Evolutionary conservation across 1,140 invertebrate genomes (phyloP).

Genomic region (Campoletis sonorensis): DNA sequence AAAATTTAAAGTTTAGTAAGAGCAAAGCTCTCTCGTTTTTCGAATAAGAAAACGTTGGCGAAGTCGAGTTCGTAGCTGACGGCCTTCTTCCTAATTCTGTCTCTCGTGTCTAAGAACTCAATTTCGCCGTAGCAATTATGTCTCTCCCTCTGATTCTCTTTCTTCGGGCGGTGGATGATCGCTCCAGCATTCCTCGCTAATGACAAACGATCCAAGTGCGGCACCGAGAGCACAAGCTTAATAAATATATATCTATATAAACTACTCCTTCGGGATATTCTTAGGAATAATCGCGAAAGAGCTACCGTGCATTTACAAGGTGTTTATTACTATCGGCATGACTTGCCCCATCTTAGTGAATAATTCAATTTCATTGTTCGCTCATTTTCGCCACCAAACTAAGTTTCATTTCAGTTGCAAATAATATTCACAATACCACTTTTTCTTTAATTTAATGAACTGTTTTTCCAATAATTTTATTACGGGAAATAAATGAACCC

Average conservation of each 20-base stretch:
- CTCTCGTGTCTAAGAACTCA: constrained; percentile 62
- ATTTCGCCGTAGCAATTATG: constrained; percentile 66
- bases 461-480: background rate
- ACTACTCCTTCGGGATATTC: constrained; percentile 13
- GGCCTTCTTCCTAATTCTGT: constrained; percentile 55
- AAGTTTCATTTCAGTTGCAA: background rate
- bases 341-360: constrained; percentile 7
- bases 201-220: constrained; percentile 51
- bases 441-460: background rate
- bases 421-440: too few relatives aligned
- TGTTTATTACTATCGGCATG: constrained; percentile 5
- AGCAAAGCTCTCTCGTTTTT: too few relatives aligned
- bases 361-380: constrained; percentile 16
- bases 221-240: background rate
- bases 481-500: background rate
- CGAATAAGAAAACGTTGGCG: too few relatives aligned
- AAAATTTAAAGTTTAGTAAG: too few relatives aligned
- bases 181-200: constrained; percentile 63
- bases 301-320: background rate
- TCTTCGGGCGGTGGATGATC: constrained; percentile 60
- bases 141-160: background rate
- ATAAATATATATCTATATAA: background rate
- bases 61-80: background rate
- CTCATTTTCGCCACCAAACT: background rate
- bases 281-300: background rate